Conservation (phyloP, 2,888 invertebrate genomes). For the Chironomus tentans region DNA sequence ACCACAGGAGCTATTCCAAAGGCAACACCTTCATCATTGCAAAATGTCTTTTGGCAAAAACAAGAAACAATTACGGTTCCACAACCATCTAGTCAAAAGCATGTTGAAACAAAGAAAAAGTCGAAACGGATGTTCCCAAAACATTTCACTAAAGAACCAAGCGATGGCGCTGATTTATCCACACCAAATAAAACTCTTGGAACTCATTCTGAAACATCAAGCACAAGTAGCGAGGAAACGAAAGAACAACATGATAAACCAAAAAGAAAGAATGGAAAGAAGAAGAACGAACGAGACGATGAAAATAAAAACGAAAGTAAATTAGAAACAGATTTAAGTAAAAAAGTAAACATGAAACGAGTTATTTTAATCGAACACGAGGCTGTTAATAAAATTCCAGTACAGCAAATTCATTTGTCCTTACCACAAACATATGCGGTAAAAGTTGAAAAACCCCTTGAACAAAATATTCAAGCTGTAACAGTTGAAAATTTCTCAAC, state of each 20-base stretch:
- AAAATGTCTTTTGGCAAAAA: too few relatives aligned
- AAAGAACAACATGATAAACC: not conserved
- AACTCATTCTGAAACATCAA: not conserved
- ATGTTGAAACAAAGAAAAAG: too few relatives aligned
- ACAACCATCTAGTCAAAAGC: too few relatives aligned
- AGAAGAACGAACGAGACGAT: not conserved
- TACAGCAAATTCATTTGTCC: constrained; percentile 21
- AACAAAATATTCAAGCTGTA: constrained; percentile 11
- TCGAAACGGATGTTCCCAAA: not conserved
- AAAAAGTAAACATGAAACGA: constrained; percentile 36
- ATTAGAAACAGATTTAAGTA: not conserved
- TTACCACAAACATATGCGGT: constrained; percentile 20
- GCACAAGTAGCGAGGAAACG: constrained; percentile 10
- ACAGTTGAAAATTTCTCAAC: constrained; percentile 9
- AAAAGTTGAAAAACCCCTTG: constrained; percentile 18
- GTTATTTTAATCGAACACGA: constrained; percentile 64
- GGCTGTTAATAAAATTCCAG: constrained; percentile 43
- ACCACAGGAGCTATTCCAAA: too few relatives aligned
- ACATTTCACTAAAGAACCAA: too few relatives aligned
- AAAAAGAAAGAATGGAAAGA: not conserved
- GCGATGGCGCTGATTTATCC: too few relatives aligned
- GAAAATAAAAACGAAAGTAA: not conserved
- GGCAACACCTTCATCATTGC: too few relatives aligned
- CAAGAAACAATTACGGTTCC: too few relatives aligned
- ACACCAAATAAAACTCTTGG: too few relatives aligned